phyloP scores from a whole-genome alignment of 2,888 invertebrate species.

The Agapetus fuscipes region DNA sequence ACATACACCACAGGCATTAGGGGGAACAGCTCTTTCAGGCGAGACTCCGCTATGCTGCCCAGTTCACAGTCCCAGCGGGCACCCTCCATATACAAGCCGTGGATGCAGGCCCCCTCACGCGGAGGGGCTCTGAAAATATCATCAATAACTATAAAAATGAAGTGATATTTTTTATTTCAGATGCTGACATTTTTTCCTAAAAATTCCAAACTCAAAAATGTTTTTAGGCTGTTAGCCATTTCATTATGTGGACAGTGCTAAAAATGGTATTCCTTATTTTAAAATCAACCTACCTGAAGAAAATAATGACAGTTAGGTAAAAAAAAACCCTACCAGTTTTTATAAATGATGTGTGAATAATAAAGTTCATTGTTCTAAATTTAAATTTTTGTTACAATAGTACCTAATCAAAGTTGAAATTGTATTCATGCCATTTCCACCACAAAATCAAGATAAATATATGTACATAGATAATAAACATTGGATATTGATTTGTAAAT shows the following conservation, averaged over 20 bases:
- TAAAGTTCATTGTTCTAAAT: no score
- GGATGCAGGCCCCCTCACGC: constrained; percentile 84
- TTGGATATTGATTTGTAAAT: no score
- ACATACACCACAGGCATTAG: constrained; percentile 84
- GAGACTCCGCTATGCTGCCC: constrained; percentile 74
- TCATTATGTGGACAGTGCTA: constrained; percentile 10
- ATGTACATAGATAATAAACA: no score
- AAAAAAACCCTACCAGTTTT: no score
- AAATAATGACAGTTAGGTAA: no score
- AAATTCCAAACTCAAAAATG: constrained; percentile 1
- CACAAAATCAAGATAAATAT: no score
- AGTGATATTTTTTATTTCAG: neutral
- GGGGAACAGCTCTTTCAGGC: constrained; percentile 83
- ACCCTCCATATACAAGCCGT: constrained; percentile 87
- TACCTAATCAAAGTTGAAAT: no score
- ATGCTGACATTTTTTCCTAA: neutral
- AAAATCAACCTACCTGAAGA: neutral
- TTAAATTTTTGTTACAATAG: no score
- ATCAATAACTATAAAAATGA: neutral
- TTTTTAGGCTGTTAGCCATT: no score
- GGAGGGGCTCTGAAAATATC: constrained; percentile 56
- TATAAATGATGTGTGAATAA: no score
- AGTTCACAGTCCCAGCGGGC: constrained; percentile 81
- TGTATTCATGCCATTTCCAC: no score
- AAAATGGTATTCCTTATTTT: neutral